A percentile compares a stretch with the other conserved stretches of the same genome.
phyloP scores from a whole-genome alignment of 2,797 vertebrate genomes.

The Neostethus bicornis region DNA sequence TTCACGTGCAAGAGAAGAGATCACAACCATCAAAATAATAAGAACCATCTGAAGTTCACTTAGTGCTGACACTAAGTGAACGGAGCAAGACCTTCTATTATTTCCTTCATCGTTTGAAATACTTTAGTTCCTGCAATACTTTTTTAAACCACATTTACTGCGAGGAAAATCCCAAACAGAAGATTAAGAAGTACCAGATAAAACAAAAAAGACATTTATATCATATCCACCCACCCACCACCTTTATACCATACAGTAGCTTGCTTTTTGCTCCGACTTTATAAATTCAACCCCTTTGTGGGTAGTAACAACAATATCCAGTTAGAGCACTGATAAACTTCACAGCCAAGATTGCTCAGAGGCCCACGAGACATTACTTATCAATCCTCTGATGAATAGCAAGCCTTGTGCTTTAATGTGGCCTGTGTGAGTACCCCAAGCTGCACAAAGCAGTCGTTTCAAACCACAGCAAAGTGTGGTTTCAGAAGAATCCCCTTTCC shows the following conservation, averaged over 20 bases:
- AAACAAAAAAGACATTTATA: conserved; percentile 49
- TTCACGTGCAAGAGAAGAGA: too few species aligned
- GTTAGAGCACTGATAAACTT: conserved; percentile 57
- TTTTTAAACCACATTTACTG: conserved; percentile 46
- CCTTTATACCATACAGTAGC: conserved; percentile 53
- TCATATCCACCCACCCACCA: conserved; percentile 53
- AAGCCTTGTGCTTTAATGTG: conserved; percentile 73
- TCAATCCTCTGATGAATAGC: conserved; percentile 75
- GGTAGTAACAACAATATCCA: conserved; percentile 25
- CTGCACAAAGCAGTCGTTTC: conserved; percentile 80
- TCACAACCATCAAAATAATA: too few species aligned
- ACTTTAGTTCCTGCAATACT: too few species aligned
- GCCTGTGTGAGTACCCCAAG: conserved; percentile 80
- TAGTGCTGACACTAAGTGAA: too few species aligned
- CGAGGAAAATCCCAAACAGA: conserved; percentile 36
- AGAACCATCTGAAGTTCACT: too few species aligned
- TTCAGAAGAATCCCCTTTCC: conserved; percentile 74
- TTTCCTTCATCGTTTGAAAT: too few species aligned
- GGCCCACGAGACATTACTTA: conserved; percentile 78
- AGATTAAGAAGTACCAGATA: conserved; percentile 55
- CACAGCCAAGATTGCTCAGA: conserved; percentile 45
- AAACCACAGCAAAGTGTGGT: conserved; percentile 78
- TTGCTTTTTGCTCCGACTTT: conserved; percentile 53
- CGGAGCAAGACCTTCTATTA: too few species aligned
- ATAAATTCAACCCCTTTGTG: conserved; percentile 28